phyloP scores from a whole-genome alignment of 2,113 vertebrate genomes.

The Ibidorhyncha struthersii region DNA sequence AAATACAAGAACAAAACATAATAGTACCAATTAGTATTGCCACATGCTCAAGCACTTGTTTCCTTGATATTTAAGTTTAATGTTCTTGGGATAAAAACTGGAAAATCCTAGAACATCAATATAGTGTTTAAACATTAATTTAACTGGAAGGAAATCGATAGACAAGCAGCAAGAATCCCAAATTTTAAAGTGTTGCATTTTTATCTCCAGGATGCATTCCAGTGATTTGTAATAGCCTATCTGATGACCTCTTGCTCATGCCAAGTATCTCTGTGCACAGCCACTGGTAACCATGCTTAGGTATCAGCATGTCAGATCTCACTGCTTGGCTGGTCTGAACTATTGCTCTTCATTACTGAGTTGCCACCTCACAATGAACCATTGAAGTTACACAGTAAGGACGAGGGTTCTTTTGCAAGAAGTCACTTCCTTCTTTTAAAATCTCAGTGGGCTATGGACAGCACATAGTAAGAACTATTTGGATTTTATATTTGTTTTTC shows the following conservation, averaged over 20 bases:
- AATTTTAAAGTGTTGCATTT: not conserved
- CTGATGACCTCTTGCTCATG: not conserved
- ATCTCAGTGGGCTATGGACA: not conserved
- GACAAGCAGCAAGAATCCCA: not conserved
- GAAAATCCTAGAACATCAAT: not conserved
- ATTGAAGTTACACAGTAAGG: not conserved
- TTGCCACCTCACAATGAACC: not conserved
- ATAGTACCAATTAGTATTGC: constrained; percentile 35
- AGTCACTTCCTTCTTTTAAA: not conserved
- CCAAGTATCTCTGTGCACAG: not conserved
- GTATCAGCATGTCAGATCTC: fast-evolving
- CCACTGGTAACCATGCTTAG: not conserved
- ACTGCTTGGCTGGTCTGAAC: not conserved
- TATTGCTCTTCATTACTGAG: not conserved
- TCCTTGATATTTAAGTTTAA: constrained; percentile 30
- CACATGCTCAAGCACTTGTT: not conserved
- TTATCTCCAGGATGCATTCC: not conserved
- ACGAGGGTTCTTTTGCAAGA: not conserved
- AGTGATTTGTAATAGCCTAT: not conserved
- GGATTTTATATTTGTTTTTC: not conserved
- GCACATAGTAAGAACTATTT: not conserved
- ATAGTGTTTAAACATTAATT: constrained; percentile 36
- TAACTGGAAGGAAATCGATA: not conserved
- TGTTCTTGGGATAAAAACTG: constrained; percentile 26
- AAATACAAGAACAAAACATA: constrained; percentile 27